Evolutionary conservation across 92 coral and sea anemone species (phyloP).

Genomic region (Micromussa lordhowensis): DNA sequence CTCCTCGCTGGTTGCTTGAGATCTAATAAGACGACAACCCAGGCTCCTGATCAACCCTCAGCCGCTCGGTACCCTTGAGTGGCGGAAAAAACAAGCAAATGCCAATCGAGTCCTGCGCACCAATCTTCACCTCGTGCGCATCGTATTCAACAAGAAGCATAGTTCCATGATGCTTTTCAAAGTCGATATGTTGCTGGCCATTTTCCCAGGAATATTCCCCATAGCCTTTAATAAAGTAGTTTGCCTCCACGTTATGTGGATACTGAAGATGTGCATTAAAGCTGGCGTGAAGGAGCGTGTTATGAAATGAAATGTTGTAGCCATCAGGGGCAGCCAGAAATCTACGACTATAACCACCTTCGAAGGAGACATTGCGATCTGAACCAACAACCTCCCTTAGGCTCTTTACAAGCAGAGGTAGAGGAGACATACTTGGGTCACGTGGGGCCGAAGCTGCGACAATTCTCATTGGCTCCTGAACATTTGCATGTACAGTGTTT

Average conservation of each 20-base stretch:
- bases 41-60: constrained; percentile 3
- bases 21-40: constrained; percentile 34
- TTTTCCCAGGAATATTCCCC: constrained; percentile 51
- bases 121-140: constrained; percentile 45
- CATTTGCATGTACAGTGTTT: not conserved
- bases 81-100: constrained; percentile 56
- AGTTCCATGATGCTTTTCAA: constrained; percentile 55
- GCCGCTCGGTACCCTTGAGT: constrained; percentile 46
- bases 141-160: constrained; percentile 45
- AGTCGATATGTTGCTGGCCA: constrained; percentile 15
- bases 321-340: constrained; percentile 45
- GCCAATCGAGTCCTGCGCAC: constrained; percentile 17
- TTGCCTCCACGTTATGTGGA: constrained; percentile 27
- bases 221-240: constrained; percentile 39
- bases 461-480: constrained; percentile 26
- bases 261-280: constrained; percentile 13
- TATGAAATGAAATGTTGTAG: constrained; percentile 33
- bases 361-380: constrained; percentile 42
- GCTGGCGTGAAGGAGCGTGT: constrained; percentile 10
- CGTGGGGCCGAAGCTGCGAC: constrained; percentile 26
- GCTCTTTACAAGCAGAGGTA: constrained; percentile 17
- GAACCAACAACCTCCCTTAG: constrained; percentile 27
- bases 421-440: constrained; percentile 45
- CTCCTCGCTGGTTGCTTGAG: not conserved
- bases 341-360: constrained; percentile 42